Evolutionary conservation across 1,140 invertebrate species (phyloP), one percentile per base, ranked within the genome.

Genomic region (Cydia splendana): DNA sequence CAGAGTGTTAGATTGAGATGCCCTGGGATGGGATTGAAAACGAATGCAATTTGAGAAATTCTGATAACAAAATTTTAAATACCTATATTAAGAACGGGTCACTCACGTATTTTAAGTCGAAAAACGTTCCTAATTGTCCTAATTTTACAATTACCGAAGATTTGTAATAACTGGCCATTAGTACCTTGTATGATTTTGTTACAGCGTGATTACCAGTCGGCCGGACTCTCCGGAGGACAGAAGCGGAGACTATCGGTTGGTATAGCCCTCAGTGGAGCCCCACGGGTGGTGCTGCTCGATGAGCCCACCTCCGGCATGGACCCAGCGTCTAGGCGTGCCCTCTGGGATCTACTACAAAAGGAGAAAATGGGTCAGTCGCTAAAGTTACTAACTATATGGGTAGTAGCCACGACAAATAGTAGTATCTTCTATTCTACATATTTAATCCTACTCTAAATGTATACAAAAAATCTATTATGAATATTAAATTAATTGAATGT

Each of bases 271-370:
- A 90, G 94, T 10, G 94, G 94, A 4, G 91, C 92, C 15, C 92
- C 94, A 0, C 88, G 94, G 77, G 94, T 94, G 28, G 87, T 98
- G 13, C 95, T 99, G 75, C 93, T 99, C 73, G 98, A 99, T 88
- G 98, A 99, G 91, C 98, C 98, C n/a, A 98, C 98, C 0, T 98
- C 98, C 2, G 98, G 98, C 77, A 96, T 99, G 95, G 99, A 99
- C 91, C 98, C 98, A 2, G 96, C 98, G 82, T 97, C 98, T 2
- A 94, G 98, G 73, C 94, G 98, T 75, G 95, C 97, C 65, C 96
- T 98, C 12, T 99, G 98, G 98, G 97, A 99, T 84, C 94, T 98
- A 53, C 93, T 98, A 45, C 86, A 95, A 80, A 85, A 85, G 69
- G 95, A 95, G 81, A 93, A 93, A 74, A 82, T 85, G 80, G 90